Base-by-base conservation (phyloP, 2,797 vertebrate species). In the Synaphobranchus kaupii region DNA sequence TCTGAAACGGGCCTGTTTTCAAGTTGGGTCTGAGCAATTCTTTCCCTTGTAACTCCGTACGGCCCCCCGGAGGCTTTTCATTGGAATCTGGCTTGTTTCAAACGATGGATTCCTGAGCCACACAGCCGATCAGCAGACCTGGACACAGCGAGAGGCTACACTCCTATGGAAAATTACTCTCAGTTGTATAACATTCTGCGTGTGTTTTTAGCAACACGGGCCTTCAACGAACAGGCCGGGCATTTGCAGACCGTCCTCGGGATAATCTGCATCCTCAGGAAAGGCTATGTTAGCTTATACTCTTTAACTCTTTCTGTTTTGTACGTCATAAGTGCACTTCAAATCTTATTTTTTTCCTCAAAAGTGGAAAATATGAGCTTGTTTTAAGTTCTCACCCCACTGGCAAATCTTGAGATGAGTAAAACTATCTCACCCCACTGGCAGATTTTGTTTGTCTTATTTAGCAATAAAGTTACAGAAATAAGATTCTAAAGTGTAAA, bases 11-110 rank as follows among this genome's bases (percentile, higher is more conserved):
- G 71, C 28, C 71, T 80, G 83, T 85, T 78, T 58, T 84, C 25
- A 66, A 60, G 54, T 25, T n/a, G 47, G 60, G 28, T 4, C 28
- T 58, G 13, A 13, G 60, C 34, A 88, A 34, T 81, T 88, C 87
- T 92, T 89, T 89, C 90, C 91, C 87, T 89, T 86, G 81, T 88
- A 90, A 87, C 86, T 87, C 66, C 86, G 28, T 81, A 88, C 22
- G 82, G 89, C 89, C 88, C 89, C 90, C 78, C 81, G 85, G 89
- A 91, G 63, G 80, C 4, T 90, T 90, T 91, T 89, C 91, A 89
- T 0, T 84, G 92, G 91, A 92, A 92, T 87, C 89, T 90, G 90
- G 85, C 90, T 90, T 91, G 85, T 92, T 91, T 93, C 84, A 91
- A 90, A 12, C 60, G 2, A 12, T 58, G 34, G 22, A 85, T 15